Evolutionary conservation across 2,888 invertebrate genomes (phyloP).

Genomic region (Melanchra persicariae): DNA sequence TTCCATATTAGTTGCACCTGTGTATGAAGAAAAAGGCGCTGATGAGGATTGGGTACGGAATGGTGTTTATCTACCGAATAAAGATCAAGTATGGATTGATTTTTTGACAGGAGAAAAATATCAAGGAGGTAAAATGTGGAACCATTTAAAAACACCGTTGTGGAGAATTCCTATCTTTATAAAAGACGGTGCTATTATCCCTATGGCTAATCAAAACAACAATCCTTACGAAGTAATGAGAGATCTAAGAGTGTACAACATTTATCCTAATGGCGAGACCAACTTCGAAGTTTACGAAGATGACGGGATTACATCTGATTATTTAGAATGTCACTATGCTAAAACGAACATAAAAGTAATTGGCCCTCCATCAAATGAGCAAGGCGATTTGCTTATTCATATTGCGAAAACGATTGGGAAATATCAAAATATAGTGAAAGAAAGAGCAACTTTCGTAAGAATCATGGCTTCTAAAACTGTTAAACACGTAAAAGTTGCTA

Average conservation of each 20-base stretch:
- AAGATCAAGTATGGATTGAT: conserved; percentile 84
- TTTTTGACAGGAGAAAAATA: conserved; percentile 84
- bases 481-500: conserved; percentile 74
- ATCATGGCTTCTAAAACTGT: conserved; percentile 77
- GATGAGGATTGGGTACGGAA: conserved; percentile 74
- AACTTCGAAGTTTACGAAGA: conserved; percentile 84
- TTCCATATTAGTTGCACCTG: conserved; percentile 84
- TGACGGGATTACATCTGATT: conserved; percentile 81
- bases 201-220: conserved; percentile 84
- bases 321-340: conserved; percentile 75
- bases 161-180: conserved; percentile 87
- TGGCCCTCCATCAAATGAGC: conserved; percentile 74
- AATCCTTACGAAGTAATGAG: conserved; percentile 82
- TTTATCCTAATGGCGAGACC: conserved; percentile 81
- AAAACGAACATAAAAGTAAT: conserved; percentile 75
- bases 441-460: conserved; percentile 80
- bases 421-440: conserved; percentile 77
- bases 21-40: conserved; percentile 74
- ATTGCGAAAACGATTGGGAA: conserved; percentile 79
- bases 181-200: conserved; percentile 85
- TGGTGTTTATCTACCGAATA: conserved; percentile 81
- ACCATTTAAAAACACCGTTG: conserved; percentile 78
- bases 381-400: conserved; percentile 75
- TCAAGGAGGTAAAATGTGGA: conserved; percentile 84
- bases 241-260: conserved; percentile 76